Evolutionary conservation across 2,888 invertebrate genomes (phyloP), one percentile per base, ranked within the genome.

Genomic region (Myopa testacea): DNA sequence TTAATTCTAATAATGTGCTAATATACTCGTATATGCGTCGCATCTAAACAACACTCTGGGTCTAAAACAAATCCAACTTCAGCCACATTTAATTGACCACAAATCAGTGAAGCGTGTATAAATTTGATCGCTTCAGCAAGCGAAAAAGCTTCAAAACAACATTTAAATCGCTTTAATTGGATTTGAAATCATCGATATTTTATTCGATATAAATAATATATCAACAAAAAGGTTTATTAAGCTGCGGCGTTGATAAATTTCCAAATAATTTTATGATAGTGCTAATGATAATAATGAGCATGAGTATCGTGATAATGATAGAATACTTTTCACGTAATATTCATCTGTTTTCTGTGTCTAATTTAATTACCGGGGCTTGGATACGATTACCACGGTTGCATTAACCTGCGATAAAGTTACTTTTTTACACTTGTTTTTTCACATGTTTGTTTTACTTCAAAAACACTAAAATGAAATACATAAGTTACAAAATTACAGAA

Each of bases 351-450:
- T 45, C 45, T 45, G 6, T 45, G 38, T 65, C 26, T 65, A 65
- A 65, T 65, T 65, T 37, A 65, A 65, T 65, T 65, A 65, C 34
- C 26, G 34, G 14, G 14, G 38, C 65, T 65, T 38, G 37, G 34
- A 5, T 65, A 34, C 34, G 38, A 55, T 16, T 65, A 37, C 65
- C 65, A 65, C 37, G 65, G 65, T 65, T 65, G 65, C 65, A 65
- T 37, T 5, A 38, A 65, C 14, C 65, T 4, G 10, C 55, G 55
- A 14, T 1, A 55, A 55, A 55, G 16, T 55, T 10, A 45, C 10
- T 55, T 55, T 55, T 55, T 5, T 16, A 12, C 55, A 55, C 8
- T 6, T 55, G 10, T n/a, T 55, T 10, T 50, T n/a, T n/a, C n/a
- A n/a, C n/a, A n/a, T n/a, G n/a, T n/a, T 26, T 26, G 26, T 26